These are phyloP conservation scores for Crotalus viridis DNA, from an alignment of 2,113 vertebrate genomes.

Conservation along the genomic window DNA sequence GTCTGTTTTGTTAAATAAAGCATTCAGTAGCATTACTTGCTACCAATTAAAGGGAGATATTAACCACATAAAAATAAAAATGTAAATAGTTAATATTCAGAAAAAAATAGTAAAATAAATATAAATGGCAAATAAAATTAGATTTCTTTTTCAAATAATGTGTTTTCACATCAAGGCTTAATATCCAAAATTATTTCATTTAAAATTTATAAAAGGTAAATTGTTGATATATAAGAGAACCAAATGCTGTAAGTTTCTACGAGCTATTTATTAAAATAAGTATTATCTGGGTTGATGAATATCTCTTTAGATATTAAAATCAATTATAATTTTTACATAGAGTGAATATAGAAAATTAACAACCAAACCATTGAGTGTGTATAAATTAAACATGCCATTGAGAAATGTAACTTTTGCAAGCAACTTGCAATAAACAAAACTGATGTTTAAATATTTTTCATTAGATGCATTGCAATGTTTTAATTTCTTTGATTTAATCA, in stretches of 20 bases:
- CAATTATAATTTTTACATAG: not conserved
- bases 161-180: not conserved
- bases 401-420: not conserved
- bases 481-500: not conserved
- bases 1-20: not conserved
- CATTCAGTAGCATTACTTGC: not conserved
- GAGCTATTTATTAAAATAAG: not conserved
- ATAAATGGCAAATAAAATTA: not conserved
- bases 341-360: not conserved
- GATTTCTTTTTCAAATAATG: not conserved
- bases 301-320: not conserved
- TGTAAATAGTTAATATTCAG: not conserved
- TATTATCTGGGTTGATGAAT: not conserved
- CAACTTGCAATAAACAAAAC: not conserved
- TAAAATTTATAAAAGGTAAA: conserved; percentile 6
- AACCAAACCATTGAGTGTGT: not conserved
- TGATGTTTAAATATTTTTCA: not conserved
- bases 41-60: not conserved
- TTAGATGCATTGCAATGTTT: not conserved
- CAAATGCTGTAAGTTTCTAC: not conserved
- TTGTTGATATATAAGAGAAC: not conserved
- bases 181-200: conserved; percentile 11
- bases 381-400: not conserved
- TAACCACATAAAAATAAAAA: not conserved
- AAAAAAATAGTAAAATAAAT: not conserved